Percentiles rank a stretch among this genome's conserved stretches.
Conservation (phyloP, 1,140 invertebrate genomes). For the Pachypeltis micranthus region DNA sequence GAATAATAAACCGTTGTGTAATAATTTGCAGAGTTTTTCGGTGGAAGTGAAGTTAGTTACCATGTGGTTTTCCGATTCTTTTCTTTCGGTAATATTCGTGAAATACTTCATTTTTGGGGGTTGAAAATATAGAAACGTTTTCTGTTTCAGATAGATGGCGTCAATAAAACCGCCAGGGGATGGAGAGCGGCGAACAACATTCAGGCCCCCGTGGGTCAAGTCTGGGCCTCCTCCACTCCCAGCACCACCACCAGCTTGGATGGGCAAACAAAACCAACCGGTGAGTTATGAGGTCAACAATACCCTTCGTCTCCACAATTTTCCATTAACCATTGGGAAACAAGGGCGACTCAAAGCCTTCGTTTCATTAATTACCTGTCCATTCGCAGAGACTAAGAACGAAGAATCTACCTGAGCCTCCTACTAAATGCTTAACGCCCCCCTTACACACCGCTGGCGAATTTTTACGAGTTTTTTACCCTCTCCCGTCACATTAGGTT, state of each 20-base stretch:
- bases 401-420: not conserved
- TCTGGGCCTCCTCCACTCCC: constrained; percentile 46
- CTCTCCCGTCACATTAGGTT: too few relatives aligned
- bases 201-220: constrained; percentile 71
- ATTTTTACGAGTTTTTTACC: too few relatives aligned
- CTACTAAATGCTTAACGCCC: not conserved
- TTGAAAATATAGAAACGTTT: not conserved
- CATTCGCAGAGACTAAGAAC: not conserved
- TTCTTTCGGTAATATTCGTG: too few relatives aligned
- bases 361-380: not conserved
- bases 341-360: too few relatives aligned
- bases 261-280: constrained; percentile 9
- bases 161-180: constrained; percentile 9
- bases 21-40: too few relatives aligned
- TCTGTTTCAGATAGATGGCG: constrained; percentile 7
- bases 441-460: too few relatives aligned
- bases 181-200: constrained; percentile 44
- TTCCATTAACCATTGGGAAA: too few relatives aligned
- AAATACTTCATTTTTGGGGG: not conserved
- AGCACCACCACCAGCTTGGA: constrained; percentile 38
- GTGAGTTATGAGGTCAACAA: not conserved
- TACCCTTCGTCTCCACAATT: not conserved
- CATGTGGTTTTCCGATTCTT: not conserved
- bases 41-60: not conserved
- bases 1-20: too few relatives aligned